Evolutionary conservation across 2,797 vertebrate species (phyloP).

Genomic region (Anguilla anguilla): DNA sequence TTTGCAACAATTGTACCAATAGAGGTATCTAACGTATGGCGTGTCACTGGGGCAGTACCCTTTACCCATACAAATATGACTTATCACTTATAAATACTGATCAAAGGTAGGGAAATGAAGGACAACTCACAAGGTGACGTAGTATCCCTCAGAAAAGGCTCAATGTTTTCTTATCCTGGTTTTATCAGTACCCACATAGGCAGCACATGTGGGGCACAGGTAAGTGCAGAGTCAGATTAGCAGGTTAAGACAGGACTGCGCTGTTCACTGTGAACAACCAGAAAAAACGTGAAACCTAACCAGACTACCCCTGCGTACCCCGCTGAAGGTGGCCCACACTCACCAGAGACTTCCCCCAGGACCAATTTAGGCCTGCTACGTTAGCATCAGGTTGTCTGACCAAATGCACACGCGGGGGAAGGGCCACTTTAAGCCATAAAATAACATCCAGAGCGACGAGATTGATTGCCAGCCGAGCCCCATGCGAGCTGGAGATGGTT

Average conservation of each 20-base stretch:
- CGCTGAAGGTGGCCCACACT: neutral
- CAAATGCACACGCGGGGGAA: constrained; percentile 30
- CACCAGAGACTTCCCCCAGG: constrained; percentile 20
- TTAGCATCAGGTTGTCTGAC: constrained; percentile 59
- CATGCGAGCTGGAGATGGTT: constrained; percentile 21
- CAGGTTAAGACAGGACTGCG: constrained; percentile 9
- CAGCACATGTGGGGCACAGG: neutral
- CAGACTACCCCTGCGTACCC: constrained; percentile 2
- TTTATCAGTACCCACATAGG: neutral
- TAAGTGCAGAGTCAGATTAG: neutral
- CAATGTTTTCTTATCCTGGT: neutral
- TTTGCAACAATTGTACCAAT: neutral
- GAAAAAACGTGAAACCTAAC: neutral
- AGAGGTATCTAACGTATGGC: no score
- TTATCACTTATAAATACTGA: neutral
- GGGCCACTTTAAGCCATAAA: constrained; percentile 37
- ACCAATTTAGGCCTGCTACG: constrained; percentile 25
- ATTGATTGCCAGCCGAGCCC: constrained; percentile 60
- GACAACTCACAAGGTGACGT: neutral
- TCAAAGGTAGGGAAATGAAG: neutral
- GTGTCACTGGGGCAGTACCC: no score
- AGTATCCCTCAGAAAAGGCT: neutral
- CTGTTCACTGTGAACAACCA: neutral
- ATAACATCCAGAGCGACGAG: constrained; percentile 45
- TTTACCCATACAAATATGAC: neutral